phyloP scores from a whole-genome alignment of 2,797 vertebrate species.

The Acridotheres tristis region DNA sequence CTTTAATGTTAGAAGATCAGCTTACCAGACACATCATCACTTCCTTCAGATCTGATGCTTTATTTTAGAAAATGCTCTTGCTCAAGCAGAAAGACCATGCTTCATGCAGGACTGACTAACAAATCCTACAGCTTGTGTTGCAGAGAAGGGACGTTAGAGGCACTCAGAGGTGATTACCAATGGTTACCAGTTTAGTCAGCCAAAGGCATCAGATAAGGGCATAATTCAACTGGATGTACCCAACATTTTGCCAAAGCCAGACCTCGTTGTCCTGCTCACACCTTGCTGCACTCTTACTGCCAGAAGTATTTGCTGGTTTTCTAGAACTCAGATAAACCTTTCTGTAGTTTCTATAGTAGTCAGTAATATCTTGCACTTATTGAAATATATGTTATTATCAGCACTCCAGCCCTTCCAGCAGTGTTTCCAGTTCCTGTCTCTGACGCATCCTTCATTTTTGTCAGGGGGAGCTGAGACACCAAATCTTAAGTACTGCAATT shows the following conservation, averaged over 20 bases:
- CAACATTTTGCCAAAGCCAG: background rate
- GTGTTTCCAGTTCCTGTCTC: background rate
- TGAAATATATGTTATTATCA: background rate
- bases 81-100: background rate
- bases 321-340: background rate
- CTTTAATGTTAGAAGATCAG: background rate
- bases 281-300: background rate
- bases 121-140: background rate
- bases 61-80: background rate
- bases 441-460: background rate
- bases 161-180: background rate
- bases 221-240: background rate
- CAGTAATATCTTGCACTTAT: background rate
- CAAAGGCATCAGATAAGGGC: background rate
- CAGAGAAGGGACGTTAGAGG: background rate
- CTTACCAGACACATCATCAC: background rate
- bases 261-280: background rate
- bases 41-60: background rate
- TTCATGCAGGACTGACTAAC: background rate
- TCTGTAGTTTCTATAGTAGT: background rate
- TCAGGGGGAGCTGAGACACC: background rate
- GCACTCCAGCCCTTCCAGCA: background rate
- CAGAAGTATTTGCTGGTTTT: background rate
- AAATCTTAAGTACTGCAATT: background rate
- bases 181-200: background rate